Percentiles rank a stretch among this genome's conserved stretches.
phyloP scores from a whole-genome alignment of 1,140 invertebrate species.

The Periplaneta americana region DNA sequence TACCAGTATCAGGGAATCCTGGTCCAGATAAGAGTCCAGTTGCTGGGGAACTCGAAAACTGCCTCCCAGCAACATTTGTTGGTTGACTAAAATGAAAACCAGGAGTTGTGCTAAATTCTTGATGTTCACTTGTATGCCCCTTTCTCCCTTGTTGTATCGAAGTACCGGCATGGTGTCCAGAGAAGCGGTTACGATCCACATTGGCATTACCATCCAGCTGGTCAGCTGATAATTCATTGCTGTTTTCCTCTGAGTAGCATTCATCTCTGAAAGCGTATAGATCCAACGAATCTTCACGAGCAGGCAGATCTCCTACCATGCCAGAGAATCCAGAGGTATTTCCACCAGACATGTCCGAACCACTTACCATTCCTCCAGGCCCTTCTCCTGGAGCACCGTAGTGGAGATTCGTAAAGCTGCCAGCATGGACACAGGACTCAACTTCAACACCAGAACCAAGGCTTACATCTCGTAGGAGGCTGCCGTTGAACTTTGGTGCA shows the following conservation, averaged over 20 bases:
- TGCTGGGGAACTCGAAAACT: neutral
- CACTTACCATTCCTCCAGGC: slow-evolving; percentile 1
- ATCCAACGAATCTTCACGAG: slow-evolving; percentile 54
- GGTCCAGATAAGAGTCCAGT: slow-evolving; percentile 22
- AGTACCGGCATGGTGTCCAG: slow-evolving; percentile 11
- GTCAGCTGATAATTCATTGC: slow-evolving; percentile 29
- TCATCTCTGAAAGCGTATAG: slow-evolving; percentile 60
- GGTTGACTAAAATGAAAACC: slow-evolving; percentile 12
- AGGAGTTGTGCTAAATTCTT: slow-evolving; percentile 23
- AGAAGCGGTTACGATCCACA: slow-evolving; percentile 36
- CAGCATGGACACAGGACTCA: slow-evolving; percentile 54
- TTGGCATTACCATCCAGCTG: slow-evolving; percentile 33
- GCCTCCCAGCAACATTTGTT: neutral
- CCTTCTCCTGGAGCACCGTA: slow-evolving; percentile 38
- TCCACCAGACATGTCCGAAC: neutral
- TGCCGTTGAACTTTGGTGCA: slow-evolving; percentile 33
- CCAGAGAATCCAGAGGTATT: slow-evolving; percentile 1
- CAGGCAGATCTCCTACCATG: slow-evolving; percentile 39
- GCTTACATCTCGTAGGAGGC: slow-evolving; percentile 46
- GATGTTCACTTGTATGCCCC: slow-evolving; percentile 25
- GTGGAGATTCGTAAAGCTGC: slow-evolving; percentile 59
- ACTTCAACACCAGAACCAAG: slow-evolving; percentile 49
- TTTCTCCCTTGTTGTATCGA: slow-evolving; percentile 22
- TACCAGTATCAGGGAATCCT: neutral
- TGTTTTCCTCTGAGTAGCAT: slow-evolving; percentile 55